phyloP scores from a whole-genome alignment of 2,113 vertebrate species.

The Mungos mungo region DNA sequence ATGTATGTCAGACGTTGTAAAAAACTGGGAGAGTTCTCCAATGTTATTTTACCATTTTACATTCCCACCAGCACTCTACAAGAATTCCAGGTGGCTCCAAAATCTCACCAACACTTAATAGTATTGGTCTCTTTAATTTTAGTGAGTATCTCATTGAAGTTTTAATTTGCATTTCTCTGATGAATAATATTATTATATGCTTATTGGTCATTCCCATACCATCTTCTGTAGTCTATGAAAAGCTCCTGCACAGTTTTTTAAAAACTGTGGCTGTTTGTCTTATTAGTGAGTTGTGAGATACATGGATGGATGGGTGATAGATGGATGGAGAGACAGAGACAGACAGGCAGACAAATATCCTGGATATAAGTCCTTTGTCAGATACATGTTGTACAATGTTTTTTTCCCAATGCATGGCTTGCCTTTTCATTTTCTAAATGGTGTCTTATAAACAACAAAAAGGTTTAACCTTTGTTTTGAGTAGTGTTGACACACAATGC shows the following conservation, averaged over 20 bases:
- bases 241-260: not conserved
- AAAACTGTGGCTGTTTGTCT: not conserved
- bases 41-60: not conserved
- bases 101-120: not conserved
- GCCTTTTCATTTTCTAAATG: not conserved
- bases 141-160: not conserved
- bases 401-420: not conserved
- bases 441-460: not conserved
- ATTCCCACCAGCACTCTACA: not conserved
- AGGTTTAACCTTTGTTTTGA: not conserved
- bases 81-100: not conserved
- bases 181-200: not conserved
- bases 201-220: not conserved
- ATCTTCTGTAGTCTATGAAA: not conserved
- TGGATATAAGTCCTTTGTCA: not conserved
- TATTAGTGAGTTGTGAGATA: not conserved
- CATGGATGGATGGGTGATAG: not conserved
- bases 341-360: not conserved
- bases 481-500: no score
- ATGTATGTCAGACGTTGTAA: not conserved
- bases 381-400: not conserved
- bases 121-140: not conserved
- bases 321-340: no score
- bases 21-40: not conserved
- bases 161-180: not conserved